Conservation (phyloP, 2,113 vertebrate genomes). For the Ptychochromis oligacanthus region DNA sequence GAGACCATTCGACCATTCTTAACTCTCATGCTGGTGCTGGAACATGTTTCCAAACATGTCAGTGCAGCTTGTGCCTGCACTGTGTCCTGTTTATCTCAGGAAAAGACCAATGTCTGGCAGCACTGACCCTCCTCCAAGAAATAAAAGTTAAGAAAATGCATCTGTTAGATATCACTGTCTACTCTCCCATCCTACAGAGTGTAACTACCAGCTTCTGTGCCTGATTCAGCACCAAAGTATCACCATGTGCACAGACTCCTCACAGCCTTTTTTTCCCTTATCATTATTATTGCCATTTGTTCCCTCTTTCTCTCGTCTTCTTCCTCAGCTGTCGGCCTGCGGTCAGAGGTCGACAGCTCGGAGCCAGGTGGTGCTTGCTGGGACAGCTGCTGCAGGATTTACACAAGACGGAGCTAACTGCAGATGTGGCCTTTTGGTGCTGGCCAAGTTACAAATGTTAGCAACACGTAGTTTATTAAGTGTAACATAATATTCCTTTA, state of each 20-base stretch:
- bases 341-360: slow-evolving; percentile 71
- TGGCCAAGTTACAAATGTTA: slow-evolving; percentile 17
- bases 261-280: slow-evolving; percentile 58
- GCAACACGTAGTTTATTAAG: background rate
- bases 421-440: slow-evolving; percentile 64
- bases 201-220: background rate
- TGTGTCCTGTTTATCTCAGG: slow-evolving; percentile 10
- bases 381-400: slow-evolving; percentile 74
- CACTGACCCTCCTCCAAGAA: background rate
- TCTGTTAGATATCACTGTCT: slow-evolving; percentile 39
- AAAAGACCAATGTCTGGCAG: background rate
- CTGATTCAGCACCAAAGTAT: slow-evolving; percentile 28
- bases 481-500: background rate
- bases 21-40: background rate
- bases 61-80: slow-evolving; percentile 1
- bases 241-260: slow-evolving; percentile 32
- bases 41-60: slow-evolving; percentile 15
- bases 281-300: slow-evolving; percentile 66
- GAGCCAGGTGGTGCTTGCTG: slow-evolving; percentile 76
- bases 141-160: slow-evolving; percentile 26
- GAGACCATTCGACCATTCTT: background rate
- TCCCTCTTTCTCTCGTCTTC: slow-evolving; percentile 50
- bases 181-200: background rate
- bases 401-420: slow-evolving; percentile 39
- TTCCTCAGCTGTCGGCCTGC: slow-evolving; percentile 75